A percentile compares a stretch with the other conserved stretches of the same genome.
phyloP scores from a whole-genome alignment of 1,140 invertebrate genomes.

The Lordiphosa collinella region DNA sequence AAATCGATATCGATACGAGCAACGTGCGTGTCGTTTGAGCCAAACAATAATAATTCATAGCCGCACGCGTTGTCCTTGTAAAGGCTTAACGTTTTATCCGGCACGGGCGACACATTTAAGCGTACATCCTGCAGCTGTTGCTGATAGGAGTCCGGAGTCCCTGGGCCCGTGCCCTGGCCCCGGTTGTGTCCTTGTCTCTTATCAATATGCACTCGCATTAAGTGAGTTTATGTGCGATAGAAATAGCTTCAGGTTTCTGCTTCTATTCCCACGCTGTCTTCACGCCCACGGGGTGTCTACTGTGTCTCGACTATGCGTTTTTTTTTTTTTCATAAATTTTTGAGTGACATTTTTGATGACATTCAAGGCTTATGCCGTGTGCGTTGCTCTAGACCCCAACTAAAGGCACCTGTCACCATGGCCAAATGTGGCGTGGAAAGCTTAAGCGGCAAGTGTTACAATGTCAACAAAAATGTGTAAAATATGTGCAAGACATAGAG shows the following conservation, averaged over 20 bases:
- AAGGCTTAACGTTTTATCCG: conserved; percentile 64
- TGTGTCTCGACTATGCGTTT: conserved; percentile 43
- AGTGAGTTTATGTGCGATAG: conserved; percentile 62
- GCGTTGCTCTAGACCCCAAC: conserved; percentile 44
- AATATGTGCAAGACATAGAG: background rate
- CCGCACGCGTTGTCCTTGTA: conserved; percentile 55
- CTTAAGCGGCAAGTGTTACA: conserved; percentile 73
- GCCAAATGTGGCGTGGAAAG: conserved; percentile 69
- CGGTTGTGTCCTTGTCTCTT: conserved; percentile 43
- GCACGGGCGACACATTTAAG: conserved; percentile 59
- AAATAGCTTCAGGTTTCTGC: conserved; percentile 34
- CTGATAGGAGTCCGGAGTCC: conserved; percentile 43
- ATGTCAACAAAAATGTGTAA: conserved; percentile 48
- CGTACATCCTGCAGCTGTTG: conserved; percentile 71
- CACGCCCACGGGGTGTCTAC: conserved; percentile 5
- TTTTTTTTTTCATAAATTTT: conserved; percentile 71
- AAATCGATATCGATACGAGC: conserved; percentile 57
- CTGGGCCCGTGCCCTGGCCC: background rate
- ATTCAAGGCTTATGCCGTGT: conserved; percentile 68
- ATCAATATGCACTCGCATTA: conserved; percentile 71
- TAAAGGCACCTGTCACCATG: conserved; percentile 75
- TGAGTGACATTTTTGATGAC: conserved; percentile 77
- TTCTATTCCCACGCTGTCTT: conserved; percentile 31
- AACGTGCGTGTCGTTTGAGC: conserved; percentile 28
- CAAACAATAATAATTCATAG: conserved; percentile 75